Evolutionary conservation across 2,113 vertebrate genomes (phyloP), one percentile per base, ranked within the genome.

Genomic region (Garra rufa): DNA sequence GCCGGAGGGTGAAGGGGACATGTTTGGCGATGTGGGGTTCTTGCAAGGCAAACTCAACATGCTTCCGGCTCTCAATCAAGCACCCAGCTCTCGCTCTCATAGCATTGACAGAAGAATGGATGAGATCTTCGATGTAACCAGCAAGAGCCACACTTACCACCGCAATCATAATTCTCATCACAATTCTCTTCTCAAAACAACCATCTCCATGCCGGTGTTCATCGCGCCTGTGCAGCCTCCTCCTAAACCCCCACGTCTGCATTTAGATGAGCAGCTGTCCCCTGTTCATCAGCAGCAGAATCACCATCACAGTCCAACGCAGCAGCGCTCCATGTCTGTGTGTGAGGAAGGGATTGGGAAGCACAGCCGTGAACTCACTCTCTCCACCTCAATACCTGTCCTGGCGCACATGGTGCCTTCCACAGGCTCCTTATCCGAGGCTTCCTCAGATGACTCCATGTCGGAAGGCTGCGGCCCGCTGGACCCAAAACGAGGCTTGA

Each of bases 21-120:
- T 95, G 95, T 96, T 96, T 9, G 96, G 95, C 3, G 95, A 96
- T 13, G 92, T 96, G 80, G 92, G 91, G 21, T 96, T 96, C 88
- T 91, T 96, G 21, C 93, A 92, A 89, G 96, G 95, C 0, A 95
- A 94, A 88, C 92, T 95, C 85, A 91, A 93, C 88, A 94, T 96
- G 90, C 91, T 96, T 43, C 93, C 95, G 3, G 21, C 88, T 0
- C 84, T 89, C 84, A 88, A 78, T 14, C 85, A 86, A 19, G 46
- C n/a, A 1, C 90, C 85, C 0, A 87, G 90, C 28, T 21, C 55
- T 0, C 91, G 90, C 44, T 90, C 91, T 1, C 88, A 92, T 85
- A 92, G 91, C 52, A 85, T 91, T 57, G 91, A 92, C 81, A 52
- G 86, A 21, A 78, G 50, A 7, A 71, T 83, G 50, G 91, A 84